Base-by-base conservation (phyloP, 2,888 invertebrate species). In the Galerucella calmariensis region DNA sequence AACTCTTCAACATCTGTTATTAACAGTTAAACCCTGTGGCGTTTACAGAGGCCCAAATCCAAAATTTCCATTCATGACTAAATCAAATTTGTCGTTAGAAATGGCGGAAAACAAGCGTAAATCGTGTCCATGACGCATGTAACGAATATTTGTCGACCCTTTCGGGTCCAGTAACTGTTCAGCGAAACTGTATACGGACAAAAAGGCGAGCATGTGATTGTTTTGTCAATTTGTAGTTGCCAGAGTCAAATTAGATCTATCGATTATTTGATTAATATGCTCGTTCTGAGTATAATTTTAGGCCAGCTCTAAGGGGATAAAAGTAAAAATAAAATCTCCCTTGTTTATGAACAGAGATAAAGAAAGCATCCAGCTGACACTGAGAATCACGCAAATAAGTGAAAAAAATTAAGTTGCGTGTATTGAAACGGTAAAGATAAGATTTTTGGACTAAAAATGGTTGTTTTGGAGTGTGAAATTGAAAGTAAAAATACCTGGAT, bases 221-320 rank as follows among this genome's bases (percentile, higher is more conserved):
- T 86, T 85, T 84, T 84, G 86, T 85, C 85, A 86, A 86, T 86
- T 84, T 83, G 85, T 82, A 85, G 83, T 82, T 83, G 83, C 82
- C 84, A 82, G 82, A 84, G 83, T 82, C 81, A 85, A 86, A 86
- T 86, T 86, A 85, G 84, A 85, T 85, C 82, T 82, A 85, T 86
- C 83, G 86, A 86, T 86, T 86, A 85, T 83, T 84, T 84, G 84
- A 84, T 84, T 84, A 84, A 84, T 83, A 83, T 79, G 82, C 62
- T 69, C 67, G 12, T 59, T 58, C 46, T 53, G 53, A 11, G 20
- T 44, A 9, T 9, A 20, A 41, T 44, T 65, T 16, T 65, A 65
- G 63, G 10, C 63, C 63, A 12, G 44, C 46, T 16, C 16, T 4
- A 14, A 59, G 12, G 5, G 35, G 6, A 35, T 35, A 35, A 41